Base-by-base conservation (phyloP, 2,888 invertebrate species). In the Spatulosminthurus flaviceps region DNA sequence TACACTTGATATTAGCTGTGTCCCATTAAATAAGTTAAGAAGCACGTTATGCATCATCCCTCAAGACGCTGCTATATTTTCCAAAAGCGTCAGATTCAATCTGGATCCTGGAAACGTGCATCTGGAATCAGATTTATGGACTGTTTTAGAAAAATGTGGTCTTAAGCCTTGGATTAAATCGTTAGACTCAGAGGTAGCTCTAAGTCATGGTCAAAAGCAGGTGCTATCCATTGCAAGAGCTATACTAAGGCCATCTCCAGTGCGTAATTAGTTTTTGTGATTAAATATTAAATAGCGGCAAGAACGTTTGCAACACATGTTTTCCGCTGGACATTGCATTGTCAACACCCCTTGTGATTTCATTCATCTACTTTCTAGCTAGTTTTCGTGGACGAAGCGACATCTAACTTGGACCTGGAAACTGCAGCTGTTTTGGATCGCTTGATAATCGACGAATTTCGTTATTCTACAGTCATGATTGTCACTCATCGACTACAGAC, bases 51-150 rank as follows among this genome's bases (percentile, higher is more conserved):
- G 89, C 16, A 88, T 90, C 67, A 90, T 92, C 81, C 91, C 92
- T 9, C 92, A 92, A 85, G 92, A 92, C 86, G 91, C 92, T 0
- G 89, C 91, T 1, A 87, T 92, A 16, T 92, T 92, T 86, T 89
- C 89, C 29, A 91, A 91, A 66, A 64, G 64, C 26, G 24, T 1
- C 80, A 89, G 90, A 83, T 88, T 88, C 75, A 90, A 90, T 86
- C 86, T 90, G 79, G 90, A 90, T 85, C 89, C 89, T 0, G 87
- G 87, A 77, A 82, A 84, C 4, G 75, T 86, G 0, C 86, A 87
- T 78, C 80, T 82, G 0, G 90, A 90, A 79, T 83, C 83, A 0
- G 88, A 87, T 71, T 86, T 90, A 26, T 89, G 89, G 89, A 84
- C 84, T 24, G 88, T 87, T 21, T 85, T 90, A 22, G 88, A 89